Evolutionary conservation across 1,140 invertebrate species (phyloP), one percentile per base, ranked within the genome.

Genomic region (Fopius arisanus): DNA sequence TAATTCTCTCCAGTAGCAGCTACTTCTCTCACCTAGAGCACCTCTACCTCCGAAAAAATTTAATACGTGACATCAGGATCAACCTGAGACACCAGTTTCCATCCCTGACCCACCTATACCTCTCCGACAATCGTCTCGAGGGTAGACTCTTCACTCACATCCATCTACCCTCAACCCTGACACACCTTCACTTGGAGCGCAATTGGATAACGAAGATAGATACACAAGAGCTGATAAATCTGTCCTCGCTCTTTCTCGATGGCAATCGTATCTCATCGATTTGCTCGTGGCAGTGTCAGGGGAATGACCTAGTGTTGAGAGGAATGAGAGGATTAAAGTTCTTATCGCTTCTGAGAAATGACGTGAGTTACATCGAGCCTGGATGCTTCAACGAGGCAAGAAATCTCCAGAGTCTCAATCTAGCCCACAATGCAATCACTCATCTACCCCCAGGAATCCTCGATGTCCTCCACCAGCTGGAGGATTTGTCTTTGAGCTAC

Each of bases 91-190:
- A 40, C 1, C 74, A 77, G 14, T 82, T 82, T 19, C 86, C 85
- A 0, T 40, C 7, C 5, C 37, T 87, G 10, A 82, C 70, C 0
- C 79, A 80, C 26, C 75, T 87, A 0, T 79, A 83, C 16, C 54
- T 88, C 0, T 83, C 80, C 0, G 82, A 84, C 41, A 87, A 88
- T 51, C 70, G 54, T 23, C 72, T 87, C 0, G 69, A 75, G 0
- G 81, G 80, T 0, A 68, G 73, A 0, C 70, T 74, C 10, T 82
- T 84, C 14, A 72, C 65, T 66, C 21, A 72, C 59, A 10, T 86
- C 0, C 70, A 84, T 10, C 6, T 83, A 9, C 85, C 85, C 0
- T 3, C 51, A 6, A 81, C 76, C 0, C 41, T 87, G n/a, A 77
- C 74, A 4, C 68, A 80, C 7, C 75, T 87, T 6, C 67, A 83